Evolutionary conservation across 2,113 vertebrate species (phyloP).

Genomic region (Neolamprologus longior): DNA sequence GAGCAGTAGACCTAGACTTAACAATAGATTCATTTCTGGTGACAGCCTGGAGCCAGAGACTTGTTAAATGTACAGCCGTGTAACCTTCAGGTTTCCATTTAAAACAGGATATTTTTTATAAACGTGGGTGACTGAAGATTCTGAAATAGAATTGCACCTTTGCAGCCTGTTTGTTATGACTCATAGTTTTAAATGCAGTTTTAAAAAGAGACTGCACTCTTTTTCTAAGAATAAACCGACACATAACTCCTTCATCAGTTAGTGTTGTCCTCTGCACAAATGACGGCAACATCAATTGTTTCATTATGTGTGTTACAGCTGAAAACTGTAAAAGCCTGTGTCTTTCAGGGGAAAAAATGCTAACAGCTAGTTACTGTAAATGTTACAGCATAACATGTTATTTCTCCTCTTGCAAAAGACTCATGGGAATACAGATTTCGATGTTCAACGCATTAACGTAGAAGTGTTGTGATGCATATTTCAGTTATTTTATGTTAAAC

Average conservation of each 20-base stretch:
- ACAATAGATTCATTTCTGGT: conserved; percentile 25
- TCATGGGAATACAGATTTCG: neutral
- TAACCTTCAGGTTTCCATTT: neutral
- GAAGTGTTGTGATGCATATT: neutral
- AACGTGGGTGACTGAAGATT: neutral
- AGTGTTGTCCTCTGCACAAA: neutral
- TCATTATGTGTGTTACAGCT: neutral
- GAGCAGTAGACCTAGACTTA: neutral
- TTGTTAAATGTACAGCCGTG: neutral
- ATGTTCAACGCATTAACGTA: neutral
- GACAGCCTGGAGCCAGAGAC: neutral
- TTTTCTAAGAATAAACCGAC: neutral
- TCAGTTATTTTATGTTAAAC: neutral
- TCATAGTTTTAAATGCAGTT: neutral
- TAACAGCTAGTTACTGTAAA: neutral
- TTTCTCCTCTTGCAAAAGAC: neutral
- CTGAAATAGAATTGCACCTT: neutral
- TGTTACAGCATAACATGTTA: neutral
- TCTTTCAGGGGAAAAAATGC: neutral
- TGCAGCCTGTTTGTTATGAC: neutral
- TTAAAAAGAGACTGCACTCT: neutral
- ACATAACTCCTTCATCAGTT: neutral
- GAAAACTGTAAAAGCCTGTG: neutral
- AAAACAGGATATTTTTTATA: neutral
- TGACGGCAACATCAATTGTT: neutral